Evolutionary conservation across 1,140 invertebrate genomes (phyloP), one percentile per base, ranked within the genome.

Genomic region (Hydropsyche tenuis): DNA sequence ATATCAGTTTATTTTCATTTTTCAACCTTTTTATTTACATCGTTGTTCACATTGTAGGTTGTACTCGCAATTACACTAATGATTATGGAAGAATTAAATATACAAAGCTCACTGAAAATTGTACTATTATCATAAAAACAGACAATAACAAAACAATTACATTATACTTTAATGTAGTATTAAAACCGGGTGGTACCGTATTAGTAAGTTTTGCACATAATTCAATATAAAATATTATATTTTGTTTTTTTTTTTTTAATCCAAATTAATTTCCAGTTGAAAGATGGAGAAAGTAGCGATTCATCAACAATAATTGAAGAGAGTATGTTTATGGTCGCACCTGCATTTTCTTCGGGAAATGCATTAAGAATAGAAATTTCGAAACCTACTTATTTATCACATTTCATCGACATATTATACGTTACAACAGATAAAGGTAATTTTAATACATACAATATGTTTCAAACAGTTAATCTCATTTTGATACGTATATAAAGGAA

Each of bases 321-420:
- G 51, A 6, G 11, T 62, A 68, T n/a, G 27, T 56, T 18, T 69
- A n/a, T n/a, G n/a, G n/a, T n/a, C n/a, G n/a, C n/a, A n/a, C n/a
- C 74, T 20, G 6, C 68, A 25, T 75, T 72, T 72, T 75, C 74
- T 9, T 46, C 25, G 1, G 42, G 48, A n/a, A 75, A 75, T 62
- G n/a, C 20, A 12, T n/a, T 71, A 43, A 27, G 27, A 25, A 51
- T 75, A 14, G n/a, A 64, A 4, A 46, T 6, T 25, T 11, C 62
- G 56, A 53, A 7, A 16, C 56, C 20, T 16, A 11, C n/a, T 16
- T 62, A n/a, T 18, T 0, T 22, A 11, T 64, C 20, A 42, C 12
- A 25, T 7, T 14, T 30, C 0, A 27, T 51, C 27, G 51, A 65
- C 16, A 42, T n/a, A 1, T 2, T 2, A 2, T 74, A 69, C 27